Percentiles rank a stretch among this genome's conserved stretches.
Evolutionary conservation across 2,797 vertebrate genomes (phyloP).

Genomic region (Rhynchotus rufescens): DNA sequence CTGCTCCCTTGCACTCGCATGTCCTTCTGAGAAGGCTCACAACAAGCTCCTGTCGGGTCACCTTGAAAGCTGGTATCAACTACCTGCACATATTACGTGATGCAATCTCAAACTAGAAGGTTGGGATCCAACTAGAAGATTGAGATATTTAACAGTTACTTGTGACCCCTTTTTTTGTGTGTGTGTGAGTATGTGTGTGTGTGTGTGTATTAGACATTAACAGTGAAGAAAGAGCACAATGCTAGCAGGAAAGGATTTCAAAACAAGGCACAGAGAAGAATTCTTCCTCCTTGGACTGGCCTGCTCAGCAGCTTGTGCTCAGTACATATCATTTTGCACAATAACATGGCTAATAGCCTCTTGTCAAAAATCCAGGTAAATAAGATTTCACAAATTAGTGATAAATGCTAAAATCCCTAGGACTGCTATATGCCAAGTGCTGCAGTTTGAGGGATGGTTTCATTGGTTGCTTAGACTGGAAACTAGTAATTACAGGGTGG

Average conservation of each 20-base stretch:
- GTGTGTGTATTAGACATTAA: too few relatives aligned
- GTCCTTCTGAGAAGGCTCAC: not conserved
- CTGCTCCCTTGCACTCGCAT: not conserved
- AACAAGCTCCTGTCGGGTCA: not conserved
- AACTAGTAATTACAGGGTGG: not conserved
- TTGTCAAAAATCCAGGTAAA: not conserved
- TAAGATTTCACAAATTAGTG: not conserved
- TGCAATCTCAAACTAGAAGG: not conserved
- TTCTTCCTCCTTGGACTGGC: not conserved
- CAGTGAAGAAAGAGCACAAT: not conserved
- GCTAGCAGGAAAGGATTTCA: not conserved
- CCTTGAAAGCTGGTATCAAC: not conserved
- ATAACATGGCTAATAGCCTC: not conserved
- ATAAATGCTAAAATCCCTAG: not conserved
- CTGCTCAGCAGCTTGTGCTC: not conserved
- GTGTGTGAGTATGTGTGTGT: too few relatives aligned
- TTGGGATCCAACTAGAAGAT: not conserved
- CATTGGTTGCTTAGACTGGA: not conserved
- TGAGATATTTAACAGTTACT: not conserved
- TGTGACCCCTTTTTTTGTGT: too few relatives aligned
- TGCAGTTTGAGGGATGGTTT: not conserved
- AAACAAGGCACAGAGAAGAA: not conserved
- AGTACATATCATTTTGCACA: not conserved
- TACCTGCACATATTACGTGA: not conserved
- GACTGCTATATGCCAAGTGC: not conserved